Percentiles rank a stretch among this genome's conserved stretches.
These are phyloP conservation scores for Apantesis nais DNA, from an alignment of 2,888 invertebrate species.

Conservation along the genomic window DNA sequence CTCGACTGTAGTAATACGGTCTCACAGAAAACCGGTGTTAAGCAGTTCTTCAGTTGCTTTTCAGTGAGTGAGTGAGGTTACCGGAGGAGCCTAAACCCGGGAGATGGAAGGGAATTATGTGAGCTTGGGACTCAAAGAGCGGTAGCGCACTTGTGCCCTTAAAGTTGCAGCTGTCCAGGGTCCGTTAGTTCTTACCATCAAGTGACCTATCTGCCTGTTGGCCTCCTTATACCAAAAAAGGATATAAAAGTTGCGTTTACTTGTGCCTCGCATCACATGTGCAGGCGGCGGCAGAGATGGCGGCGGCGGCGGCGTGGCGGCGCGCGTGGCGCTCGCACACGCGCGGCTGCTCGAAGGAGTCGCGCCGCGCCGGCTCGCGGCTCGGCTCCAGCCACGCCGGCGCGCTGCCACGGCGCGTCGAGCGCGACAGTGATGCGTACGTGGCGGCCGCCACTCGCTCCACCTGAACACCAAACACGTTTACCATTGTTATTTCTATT, in stretches of 20 bases:
- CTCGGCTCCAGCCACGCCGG: conserved; percentile 48
- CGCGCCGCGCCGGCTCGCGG: conserved; percentile 13
- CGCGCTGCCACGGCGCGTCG: conserved; percentile 66
- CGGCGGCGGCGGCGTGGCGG: conserved; percentile 73
- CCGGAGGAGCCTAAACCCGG: too few relatives aligned
- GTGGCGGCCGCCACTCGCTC: conserved; percentile 89
- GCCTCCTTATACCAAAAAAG: not conserved
- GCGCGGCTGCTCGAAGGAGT: not conserved
- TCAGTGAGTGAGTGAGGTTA: too few relatives aligned
- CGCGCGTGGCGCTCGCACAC: conserved; percentile 70
- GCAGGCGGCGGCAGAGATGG: conserved; percentile 61
- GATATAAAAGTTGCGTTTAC: conserved; percentile 31
- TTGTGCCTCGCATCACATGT: conserved; percentile 69
- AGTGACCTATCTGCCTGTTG: not conserved
- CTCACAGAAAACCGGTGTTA: too few relatives aligned
- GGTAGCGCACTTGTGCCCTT: too few relatives aligned
- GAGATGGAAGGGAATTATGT: too few relatives aligned
- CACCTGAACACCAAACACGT: conserved; percentile 61
- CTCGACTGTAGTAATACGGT: too few relatives aligned
- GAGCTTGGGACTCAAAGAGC: too few relatives aligned
- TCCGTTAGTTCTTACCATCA: not conserved
- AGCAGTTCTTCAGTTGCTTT: too few relatives aligned
- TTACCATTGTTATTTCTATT: too few relatives aligned
- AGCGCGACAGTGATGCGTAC: conserved; percentile 86
- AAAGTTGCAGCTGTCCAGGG: not conserved